Evolutionary conservation across 1,140 invertebrate species (phyloP).

Genomic region (Ceratina calcarata): DNA sequence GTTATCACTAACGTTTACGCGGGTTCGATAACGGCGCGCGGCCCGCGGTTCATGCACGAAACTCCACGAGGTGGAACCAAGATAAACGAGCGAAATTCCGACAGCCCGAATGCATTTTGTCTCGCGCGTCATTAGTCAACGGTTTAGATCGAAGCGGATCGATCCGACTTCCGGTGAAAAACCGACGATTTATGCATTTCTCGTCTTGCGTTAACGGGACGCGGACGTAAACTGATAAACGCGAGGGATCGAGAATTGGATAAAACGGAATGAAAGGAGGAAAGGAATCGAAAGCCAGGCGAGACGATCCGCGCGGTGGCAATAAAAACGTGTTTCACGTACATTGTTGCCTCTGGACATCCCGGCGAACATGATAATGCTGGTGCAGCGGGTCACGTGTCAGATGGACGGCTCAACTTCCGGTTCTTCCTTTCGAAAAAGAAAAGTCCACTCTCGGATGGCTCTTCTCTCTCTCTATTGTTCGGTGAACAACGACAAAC

Average conservation of each 20-base stretch:
- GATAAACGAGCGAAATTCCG: constrained; percentile 40
- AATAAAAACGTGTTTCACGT: constrained; percentile 60
- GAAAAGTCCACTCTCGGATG: constrained; percentile 28
- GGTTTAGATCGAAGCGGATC: constrained; percentile 14
- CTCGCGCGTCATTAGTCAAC: constrained; percentile 39
- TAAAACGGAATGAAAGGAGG: too few species aligned
- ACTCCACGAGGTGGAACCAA: constrained; percentile 41
- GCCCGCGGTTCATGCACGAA: constrained; percentile 23
- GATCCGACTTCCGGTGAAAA: not conserved
- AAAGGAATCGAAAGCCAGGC: not conserved
- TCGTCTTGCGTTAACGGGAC: not conserved
- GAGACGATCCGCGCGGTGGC: constrained; percentile 1
- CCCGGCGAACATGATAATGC: constrained; percentile 67
- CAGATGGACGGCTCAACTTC: constrained; percentile 29
- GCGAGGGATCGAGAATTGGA: too few species aligned
- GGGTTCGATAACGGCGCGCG: constrained; percentile 32
- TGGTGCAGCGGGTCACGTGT: constrained; percentile 61
- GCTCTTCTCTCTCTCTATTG: not conserved
- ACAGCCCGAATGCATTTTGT: constrained; percentile 21
- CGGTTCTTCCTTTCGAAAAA: constrained; percentile 28
- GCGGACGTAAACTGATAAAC: not conserved
- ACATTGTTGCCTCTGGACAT: constrained; percentile 70
- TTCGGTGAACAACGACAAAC: constrained; percentile 24
- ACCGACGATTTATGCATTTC: not conserved
- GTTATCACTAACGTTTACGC: constrained; percentile 37